These are phyloP conservation scores for Spinus pinus DNA, from an alignment of 2,797 vertebrate species.

Conservation along the genomic window DNA sequence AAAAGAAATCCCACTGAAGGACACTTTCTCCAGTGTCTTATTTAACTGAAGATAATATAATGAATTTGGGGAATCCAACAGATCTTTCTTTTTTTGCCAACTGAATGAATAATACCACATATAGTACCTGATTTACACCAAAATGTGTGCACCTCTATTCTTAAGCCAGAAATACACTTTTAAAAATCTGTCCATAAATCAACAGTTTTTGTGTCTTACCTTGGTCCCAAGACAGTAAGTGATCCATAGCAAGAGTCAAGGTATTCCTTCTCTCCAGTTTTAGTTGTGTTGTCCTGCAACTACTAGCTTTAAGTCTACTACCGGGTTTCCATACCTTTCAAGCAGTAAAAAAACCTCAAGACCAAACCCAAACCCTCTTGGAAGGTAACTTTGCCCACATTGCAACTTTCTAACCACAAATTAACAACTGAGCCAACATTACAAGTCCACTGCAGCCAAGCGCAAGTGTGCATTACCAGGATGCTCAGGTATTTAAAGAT, in stretches of 20 bases:
- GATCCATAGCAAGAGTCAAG: neutral
- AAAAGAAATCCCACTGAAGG: neutral
- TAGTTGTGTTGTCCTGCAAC: neutral
- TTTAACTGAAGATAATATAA: neutral
- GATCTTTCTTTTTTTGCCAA: neutral
- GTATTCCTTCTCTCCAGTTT: neutral
- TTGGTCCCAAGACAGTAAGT: neutral
- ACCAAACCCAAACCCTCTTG: neutral
- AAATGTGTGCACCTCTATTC: neutral
- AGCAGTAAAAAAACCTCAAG: rapidly evolving
- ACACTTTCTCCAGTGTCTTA: neutral
- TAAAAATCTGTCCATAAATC: neutral
- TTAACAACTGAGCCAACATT: neutral
- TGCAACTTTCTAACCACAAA: neutral
- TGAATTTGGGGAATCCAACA: neutral
- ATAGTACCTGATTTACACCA: neutral
- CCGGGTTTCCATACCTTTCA: neutral
- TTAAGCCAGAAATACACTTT: neutral
- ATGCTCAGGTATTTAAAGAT: neutral
- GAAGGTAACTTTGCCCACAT: neutral
- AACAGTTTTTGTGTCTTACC: neutral
- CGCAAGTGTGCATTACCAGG: neutral
- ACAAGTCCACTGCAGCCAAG: neutral
- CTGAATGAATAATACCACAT: neutral
- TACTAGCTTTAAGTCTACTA: neutral